Evolutionary conservation across 2,113 vertebrate species (phyloP), one percentile per base, ranked within the genome.

Genomic region (Tenebrosternarchus preto): DNA sequence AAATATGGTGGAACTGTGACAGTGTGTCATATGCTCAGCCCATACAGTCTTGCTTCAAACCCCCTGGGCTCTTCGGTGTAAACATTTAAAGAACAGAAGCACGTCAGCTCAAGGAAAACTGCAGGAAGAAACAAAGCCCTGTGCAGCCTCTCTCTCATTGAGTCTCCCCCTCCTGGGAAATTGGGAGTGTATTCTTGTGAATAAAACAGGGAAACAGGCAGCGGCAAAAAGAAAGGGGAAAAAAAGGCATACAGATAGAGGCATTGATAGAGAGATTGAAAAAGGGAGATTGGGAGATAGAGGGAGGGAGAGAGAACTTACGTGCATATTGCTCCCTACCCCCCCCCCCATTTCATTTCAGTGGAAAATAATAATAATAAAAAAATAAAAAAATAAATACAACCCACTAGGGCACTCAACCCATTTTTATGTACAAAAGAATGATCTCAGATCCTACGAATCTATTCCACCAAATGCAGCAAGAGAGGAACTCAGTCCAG

Each of bases 31-130:
- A 83, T 90, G 90, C 86, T 87, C 82, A 80, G 87, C 85, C 84
- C 85, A 85, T 91, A 83, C 88, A 87, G 91, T 87, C 85, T 86
- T 89, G 88, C 74, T 90, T 82, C 74, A 57, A 88, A 86, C 89
- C 91, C 43, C 88, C 86, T 84, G 74, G 90, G 91, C 90, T 88
- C 88, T 90, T 91, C 87, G 85, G 85, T 91, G 90, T 93, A 91
- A 93, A 92, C 92, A 92, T 92, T 92, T 92, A 90, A 91, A 90
- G 88, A 90, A 88, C 87, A 90, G 91, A n/a, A 91, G 91, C 90
- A 77, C 87, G 50, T 81, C 85, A 89, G 89, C 87, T 89, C 81
- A 87, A 88, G 82, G 84, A 87, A 89, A 89, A 89, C 87, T 71
- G 89, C 80, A 85, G 82, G 60, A 84, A 83, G 85, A 89, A 91